phyloP scores from a whole-genome alignment of 2,113 vertebrate species.

The Hemicordylus capensis region DNA sequence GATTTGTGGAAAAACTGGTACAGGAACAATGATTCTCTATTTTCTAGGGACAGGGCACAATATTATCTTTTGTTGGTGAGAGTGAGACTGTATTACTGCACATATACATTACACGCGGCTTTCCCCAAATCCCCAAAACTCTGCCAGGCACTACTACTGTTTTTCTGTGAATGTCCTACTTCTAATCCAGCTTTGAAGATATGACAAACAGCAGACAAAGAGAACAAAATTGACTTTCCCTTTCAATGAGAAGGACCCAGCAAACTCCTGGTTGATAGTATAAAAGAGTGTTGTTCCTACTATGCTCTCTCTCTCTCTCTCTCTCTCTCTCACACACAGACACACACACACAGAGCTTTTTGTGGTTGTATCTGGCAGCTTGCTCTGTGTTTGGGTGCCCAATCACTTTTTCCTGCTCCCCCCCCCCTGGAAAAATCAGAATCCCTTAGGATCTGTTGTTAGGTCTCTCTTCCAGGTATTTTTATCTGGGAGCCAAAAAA shows the following conservation, averaged over 20 bases:
- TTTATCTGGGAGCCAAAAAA: constrained; percentile 71
- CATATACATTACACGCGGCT: background rate
- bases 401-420: constrained; percentile 3
- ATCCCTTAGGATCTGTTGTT: constrained; percentile 63
- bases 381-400: background rate
- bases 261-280: background rate
- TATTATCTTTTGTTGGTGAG: background rate
- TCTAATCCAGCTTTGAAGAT: constrained; percentile 5
- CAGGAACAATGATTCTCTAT: background rate
- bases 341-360: too few species aligned
- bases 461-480: constrained; percentile 72
- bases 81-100: background rate
- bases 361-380: background rate
- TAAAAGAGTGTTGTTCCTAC: background rate
- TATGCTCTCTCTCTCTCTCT: background rate
- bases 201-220: background rate
- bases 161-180: background rate
- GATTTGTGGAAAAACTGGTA: too few species aligned
- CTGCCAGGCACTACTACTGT: background rate
- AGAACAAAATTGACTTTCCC: background rate
- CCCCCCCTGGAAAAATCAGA: constrained; percentile 58
- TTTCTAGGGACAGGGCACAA: background rate
- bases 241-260: background rate
- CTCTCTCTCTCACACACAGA: background rate
- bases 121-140: background rate